Evolutionary conservation across 2,113 vertebrate species (phyloP), one percentile per base, ranked within the genome.

Genomic region (Oncorhynchus tshawytscha): DNA sequence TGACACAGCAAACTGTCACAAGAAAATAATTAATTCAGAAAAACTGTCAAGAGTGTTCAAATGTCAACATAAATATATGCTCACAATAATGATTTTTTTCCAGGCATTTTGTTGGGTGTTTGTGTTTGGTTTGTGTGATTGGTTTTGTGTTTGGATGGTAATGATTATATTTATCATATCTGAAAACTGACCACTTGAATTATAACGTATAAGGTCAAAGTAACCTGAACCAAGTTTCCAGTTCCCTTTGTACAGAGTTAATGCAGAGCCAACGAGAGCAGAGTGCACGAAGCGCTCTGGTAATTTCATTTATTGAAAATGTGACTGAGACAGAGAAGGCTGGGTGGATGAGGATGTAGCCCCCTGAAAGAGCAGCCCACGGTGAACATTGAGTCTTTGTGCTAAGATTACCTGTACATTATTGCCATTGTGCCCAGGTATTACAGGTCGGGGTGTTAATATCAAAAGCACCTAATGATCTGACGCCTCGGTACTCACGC

Each of bases 391-490:
- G 24, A n/a, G 29, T 31, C 54, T 74, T 79, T 72, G 71, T 34
- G 59, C 75, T 1, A 3, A 82, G 73, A 87, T 85, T 86, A 85
- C 84, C 62, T 78, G 73, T 86, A 87, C 85, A 82, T 79, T 67
- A 78, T 77, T 31, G 49, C 81, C 67, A 81, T 88, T 85, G 80
- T 88, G 78, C 74, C 72, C 13, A n/a, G 25, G 7, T 84, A 89
- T 88, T 80, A 88, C 54, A 81, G 78, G 72, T 73, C 9, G 12
- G 80, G 72, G 75, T 6, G 8, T 71, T 75, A 70, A 78, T 80
- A 83, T 84, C 27, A 79, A 78, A 84, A 82, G 74, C 7, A 69
- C 72, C 49, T 49, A 45, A 77, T 76, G 73, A 78, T 69, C 74
- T 49, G 25, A 81, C 62, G 72, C 70, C 59, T 45, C 62, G 29